A percentile compares a stretch with the other conserved stretches of the same genome.
These are phyloP conservation scores for Octonoba sinensis DNA, from an alignment of 2,888 invertebrate species.

Conservation along the genomic window DNA sequence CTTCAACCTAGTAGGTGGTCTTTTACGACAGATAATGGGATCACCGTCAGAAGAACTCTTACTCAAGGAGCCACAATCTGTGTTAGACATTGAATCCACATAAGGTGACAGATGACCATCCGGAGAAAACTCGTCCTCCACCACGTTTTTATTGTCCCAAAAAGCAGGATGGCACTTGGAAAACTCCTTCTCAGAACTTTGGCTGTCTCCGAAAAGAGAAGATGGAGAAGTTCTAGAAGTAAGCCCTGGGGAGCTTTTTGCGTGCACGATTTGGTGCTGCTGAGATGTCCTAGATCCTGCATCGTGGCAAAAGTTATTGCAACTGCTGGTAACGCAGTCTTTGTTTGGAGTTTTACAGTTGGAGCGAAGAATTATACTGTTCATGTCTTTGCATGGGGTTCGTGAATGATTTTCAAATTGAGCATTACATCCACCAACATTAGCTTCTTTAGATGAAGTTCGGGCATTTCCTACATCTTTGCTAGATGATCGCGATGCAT, in stretches of 20 bases:
- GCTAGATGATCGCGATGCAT: slow-evolving; percentile 40
- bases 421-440: neutral
- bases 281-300: neutral
- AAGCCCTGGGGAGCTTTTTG: slow-evolving; percentile 58
- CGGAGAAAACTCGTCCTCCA: slow-evolving; percentile 53
- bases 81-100: slow-evolving; percentile 58
- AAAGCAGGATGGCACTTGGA: slow-evolving; percentile 16
- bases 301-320: slow-evolving; percentile 14
- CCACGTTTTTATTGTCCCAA: slow-evolving; percentile 54
- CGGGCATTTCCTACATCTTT: slow-evolving; percentile 34
- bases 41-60: slow-evolving; percentile 70
- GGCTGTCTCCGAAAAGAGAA: slow-evolving; percentile 16
- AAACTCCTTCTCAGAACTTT: slow-evolving; percentile 26
- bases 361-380: neutral
- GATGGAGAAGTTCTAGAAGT: slow-evolving; percentile 31
- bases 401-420: slow-evolving; percentile 1
- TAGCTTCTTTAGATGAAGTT: slow-evolving; percentile 23
- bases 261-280: slow-evolving; percentile 36
- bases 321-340: slow-evolving; percentile 4
- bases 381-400: slow-evolving; percentile 29
- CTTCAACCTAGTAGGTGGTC: slow-evolving; percentile 71
- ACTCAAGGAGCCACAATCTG: slow-evolving; percentile 70
- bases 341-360: slow-evolving; percentile 30
- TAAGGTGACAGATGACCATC: slow-evolving; percentile 54
- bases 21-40: slow-evolving; percentile 67